Conservation (phyloP, 2,888 invertebrate genomes). For the Oscheius onirici region DNA sequence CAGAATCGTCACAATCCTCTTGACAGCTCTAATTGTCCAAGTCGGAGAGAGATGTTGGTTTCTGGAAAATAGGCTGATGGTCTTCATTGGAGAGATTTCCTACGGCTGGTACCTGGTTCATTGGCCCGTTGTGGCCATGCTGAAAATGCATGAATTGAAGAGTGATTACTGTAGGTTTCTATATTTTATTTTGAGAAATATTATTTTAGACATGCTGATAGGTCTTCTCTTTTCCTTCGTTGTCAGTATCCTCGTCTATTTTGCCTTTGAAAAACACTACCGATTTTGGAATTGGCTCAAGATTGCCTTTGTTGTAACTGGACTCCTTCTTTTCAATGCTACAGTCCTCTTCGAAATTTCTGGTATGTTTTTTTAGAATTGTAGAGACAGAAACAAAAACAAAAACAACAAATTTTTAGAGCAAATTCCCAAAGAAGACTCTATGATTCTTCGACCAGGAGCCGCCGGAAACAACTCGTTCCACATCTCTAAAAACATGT, state of each 20-base stretch:
- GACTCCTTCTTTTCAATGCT: too few relatives aligned
- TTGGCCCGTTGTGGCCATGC: neutral
- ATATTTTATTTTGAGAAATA: neutral
- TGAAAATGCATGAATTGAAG: too few relatives aligned
- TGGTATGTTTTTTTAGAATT: too few relatives aligned
- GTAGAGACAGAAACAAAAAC: too few relatives aligned
- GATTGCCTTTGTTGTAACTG: neutral
- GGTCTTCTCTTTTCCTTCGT: neutral
- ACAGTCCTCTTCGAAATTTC: too few relatives aligned
- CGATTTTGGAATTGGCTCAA: neutral
- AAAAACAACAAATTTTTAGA: too few relatives aligned
- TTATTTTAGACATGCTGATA: neutral
- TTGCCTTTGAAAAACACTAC: neutral
- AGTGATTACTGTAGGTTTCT: neutral
- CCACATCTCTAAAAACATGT: too few relatives aligned
- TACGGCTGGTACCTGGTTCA: neutral
- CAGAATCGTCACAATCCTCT: neutral
- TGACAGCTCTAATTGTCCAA: neutral
- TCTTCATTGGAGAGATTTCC: neutral
- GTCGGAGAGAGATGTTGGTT: neutral
- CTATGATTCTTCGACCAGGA: too few relatives aligned
- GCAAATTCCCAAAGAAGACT: too few relatives aligned
- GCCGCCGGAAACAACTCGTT: too few relatives aligned
- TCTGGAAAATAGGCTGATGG: neutral
- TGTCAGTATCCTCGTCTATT: neutral